These are phyloP conservation scores for Sus cebifrons DNA, from an alignment of 2,797 vertebrate species.

Conservation along the genomic window DNA sequence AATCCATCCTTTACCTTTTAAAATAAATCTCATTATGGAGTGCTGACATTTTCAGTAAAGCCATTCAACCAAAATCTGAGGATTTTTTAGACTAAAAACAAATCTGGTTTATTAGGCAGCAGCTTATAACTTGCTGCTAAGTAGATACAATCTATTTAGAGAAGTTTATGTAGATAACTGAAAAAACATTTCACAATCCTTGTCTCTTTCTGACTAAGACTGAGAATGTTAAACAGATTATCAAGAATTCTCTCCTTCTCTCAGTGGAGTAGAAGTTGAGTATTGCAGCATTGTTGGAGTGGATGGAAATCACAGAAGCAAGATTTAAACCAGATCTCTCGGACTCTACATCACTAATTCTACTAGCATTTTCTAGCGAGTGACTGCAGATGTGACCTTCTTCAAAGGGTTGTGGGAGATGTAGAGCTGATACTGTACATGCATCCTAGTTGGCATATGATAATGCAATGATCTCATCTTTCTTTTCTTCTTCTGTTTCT, in stretches of 20 bases:
- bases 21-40: conserved; percentile 87
- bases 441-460: fast-evolving
- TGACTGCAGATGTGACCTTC: background rate
- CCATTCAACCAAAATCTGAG: conserved; percentile 78
- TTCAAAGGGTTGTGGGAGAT: background rate
- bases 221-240: conserved; percentile 48
- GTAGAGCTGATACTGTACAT: background rate
- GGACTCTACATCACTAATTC: background rate
- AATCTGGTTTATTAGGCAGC: conserved; percentile 82
- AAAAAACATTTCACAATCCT: conserved; percentile 64
- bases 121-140: conserved; percentile 81
- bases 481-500: background rate
- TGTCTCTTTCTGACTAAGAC: conserved; percentile 68
- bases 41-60: conserved; percentile 85
- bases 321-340: background rate
- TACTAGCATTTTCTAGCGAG: background rate
- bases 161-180: conserved; percentile 75
- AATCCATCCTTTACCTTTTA: conserved; percentile 85
- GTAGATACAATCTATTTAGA: conserved; percentile 82
- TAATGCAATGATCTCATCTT: background rate
- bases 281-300: background rate
- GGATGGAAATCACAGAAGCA: conserved; percentile 16
- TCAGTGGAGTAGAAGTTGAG: background rate
- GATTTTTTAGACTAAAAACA: conserved; percentile 76
- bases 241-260: conserved; percentile 41